Evolutionary conservation across 2,797 vertebrate genomes (phyloP), one percentile per base, ranked within the genome.

Genomic region (Molossus molossus): DNA sequence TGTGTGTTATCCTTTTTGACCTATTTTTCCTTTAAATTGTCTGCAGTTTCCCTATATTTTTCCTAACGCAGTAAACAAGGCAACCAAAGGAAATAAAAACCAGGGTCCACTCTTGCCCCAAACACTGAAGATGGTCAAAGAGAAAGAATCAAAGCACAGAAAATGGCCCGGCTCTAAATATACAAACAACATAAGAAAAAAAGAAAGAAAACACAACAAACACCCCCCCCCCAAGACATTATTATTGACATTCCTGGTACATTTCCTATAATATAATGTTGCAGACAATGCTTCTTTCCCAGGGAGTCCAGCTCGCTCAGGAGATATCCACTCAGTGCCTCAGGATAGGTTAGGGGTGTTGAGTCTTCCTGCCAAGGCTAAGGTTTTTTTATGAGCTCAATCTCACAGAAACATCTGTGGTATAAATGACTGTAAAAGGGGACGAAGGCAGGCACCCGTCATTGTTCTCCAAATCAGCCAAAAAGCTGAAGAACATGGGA

Each of bases 201-300:
- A 95, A 89, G 6, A 89, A 88, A 96, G 11, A 67, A 89, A 90
- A 93, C 62, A 97, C 40, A 45, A 45, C 40, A 96, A 95, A 80
- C 55, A n/a, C 9, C 48, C 79, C 6, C 5, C 48, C 94, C 95
- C 96, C 58, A 96, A 97, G 92, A 87, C 90, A 90, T 94, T 98
- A 97, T 96, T 0, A 98, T 73, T 97, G 98, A 98, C 96, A 96
- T 93, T 97, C 80, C 94, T 0, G 64, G 96, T 97, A 97, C 95
- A 97, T 95, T 97, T 98, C 97, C 97, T 98, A 95, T 96, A 97
- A 95, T 97, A 91, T 88, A 58, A 94, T 92, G 94, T 97, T 97
- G 97, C 76, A 88, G 95, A 90, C 96, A 97, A 95, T 92, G 95
- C 91, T 88, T 97, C 80, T 90, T 97, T 6, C 94, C 96, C 92